Evolutionary conservation across 2,113 vertebrate genomes (phyloP).

Genomic region (human): GRCh38 chr11:41949501-41950000

Average conservation of each 20-base stretch:
- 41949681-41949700: accelerated
- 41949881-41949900: not conserved
- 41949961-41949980: not conserved
- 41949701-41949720: not conserved
- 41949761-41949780: accelerated
- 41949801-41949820: not conserved
- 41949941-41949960: not conserved
- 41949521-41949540: not conserved
- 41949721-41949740: not conserved
- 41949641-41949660: not conserved
- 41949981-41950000: not conserved
- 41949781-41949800: not conserved
- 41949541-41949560: not conserved
- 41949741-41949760: not conserved
- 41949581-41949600: not conserved
- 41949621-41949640: not conserved
- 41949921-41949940: not conserved
- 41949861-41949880: not conserved
- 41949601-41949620: not conserved
- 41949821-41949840: not conserved
- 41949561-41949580: not conserved
- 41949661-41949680: not conserved
- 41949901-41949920: not conserved
- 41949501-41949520: not conserved
- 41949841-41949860: not conserved